Conservation (phyloP, 2,797 vertebrate species). For the Macropodus opercularis region DNA sequence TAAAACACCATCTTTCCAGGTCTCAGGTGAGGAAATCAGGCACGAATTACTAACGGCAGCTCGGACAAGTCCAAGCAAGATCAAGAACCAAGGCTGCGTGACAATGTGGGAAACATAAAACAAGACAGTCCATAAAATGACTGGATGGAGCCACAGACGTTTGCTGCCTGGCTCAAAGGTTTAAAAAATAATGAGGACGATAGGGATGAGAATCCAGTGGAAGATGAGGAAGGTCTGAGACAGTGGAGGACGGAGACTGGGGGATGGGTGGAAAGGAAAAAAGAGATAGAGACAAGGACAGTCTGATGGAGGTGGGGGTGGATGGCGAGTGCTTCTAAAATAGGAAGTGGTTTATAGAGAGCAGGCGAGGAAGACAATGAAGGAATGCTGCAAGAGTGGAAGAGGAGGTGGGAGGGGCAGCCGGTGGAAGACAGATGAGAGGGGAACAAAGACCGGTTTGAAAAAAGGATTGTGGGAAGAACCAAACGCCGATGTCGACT, state of each 20-base stretch:
- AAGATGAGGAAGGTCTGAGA: slow-evolving; percentile 20
- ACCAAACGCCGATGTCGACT: background rate
- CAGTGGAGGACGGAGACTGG: slow-evolving; percentile 2
- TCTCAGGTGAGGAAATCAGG: too few relatives aligned
- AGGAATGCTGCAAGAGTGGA: slow-evolving; percentile 34
- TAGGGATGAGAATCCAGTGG: background rate
- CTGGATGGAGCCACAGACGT: background rate
- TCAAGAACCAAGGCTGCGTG: too few relatives aligned
- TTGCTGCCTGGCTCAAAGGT: background rate
- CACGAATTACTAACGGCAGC: too few relatives aligned
- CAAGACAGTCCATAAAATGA: background rate
- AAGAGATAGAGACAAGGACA: slow-evolving; percentile 24
- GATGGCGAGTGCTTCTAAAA: background rate
- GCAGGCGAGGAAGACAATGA: slow-evolving; percentile 30
- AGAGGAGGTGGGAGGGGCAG: slow-evolving; percentile 21
- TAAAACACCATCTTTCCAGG: too few relatives aligned
- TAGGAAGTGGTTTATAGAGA: slow-evolving; percentile 8
- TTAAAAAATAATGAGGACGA: background rate
- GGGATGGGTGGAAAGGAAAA: slow-evolving; percentile 18
- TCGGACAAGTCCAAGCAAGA: too few relatives aligned
- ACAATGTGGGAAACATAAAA: background rate
- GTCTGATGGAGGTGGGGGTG: slow-evolving; percentile 14
- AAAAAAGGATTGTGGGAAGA: background rate
- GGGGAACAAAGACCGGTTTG: background rate
- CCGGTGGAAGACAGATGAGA: slow-evolving; percentile 28